Evolutionary conservation across 2,113 vertebrate species (phyloP).

Genomic region (Equus przewalskii): DNA sequence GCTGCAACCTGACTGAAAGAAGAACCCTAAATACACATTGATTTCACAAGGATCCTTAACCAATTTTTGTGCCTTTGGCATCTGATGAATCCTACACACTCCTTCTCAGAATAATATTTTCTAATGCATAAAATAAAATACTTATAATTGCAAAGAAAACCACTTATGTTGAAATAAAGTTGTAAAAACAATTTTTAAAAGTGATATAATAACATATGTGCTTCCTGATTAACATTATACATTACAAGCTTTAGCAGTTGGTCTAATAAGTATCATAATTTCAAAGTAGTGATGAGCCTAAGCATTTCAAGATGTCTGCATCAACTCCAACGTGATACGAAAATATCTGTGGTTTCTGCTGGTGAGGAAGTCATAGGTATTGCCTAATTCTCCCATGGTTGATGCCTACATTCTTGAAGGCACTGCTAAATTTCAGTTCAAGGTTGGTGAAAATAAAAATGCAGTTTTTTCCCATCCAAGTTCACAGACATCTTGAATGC

Average conservation of each 20-base stretch:
- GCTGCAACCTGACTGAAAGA: neutral
- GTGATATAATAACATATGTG: neutral
- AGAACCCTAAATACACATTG: neutral
- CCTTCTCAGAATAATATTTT: neutral
- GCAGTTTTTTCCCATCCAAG: neutral
- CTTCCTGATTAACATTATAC: constrained; percentile 15
- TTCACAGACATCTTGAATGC: neutral
- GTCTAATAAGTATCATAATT: neutral
- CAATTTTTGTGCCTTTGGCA: neutral
- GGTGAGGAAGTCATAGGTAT: neutral
- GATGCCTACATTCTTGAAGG: neutral
- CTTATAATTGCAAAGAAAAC: neutral
- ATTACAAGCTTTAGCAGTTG: neutral
- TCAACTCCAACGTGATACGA: neutral
- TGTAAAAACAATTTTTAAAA: constrained; percentile 4
- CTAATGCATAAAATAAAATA: neutral
- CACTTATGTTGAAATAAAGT: neutral
- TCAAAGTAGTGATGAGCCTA: neutral
- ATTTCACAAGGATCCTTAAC: neutral
- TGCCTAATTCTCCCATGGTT: neutral
- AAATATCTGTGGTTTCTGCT: neutral
- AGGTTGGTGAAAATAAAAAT: neutral
- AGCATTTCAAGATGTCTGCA: neutral
- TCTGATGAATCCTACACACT: neutral
- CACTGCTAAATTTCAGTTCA: neutral